Evolutionary conservation across 2,797 vertebrate species (phyloP).

Genomic region (Microcaecilia unicolor): DNA sequence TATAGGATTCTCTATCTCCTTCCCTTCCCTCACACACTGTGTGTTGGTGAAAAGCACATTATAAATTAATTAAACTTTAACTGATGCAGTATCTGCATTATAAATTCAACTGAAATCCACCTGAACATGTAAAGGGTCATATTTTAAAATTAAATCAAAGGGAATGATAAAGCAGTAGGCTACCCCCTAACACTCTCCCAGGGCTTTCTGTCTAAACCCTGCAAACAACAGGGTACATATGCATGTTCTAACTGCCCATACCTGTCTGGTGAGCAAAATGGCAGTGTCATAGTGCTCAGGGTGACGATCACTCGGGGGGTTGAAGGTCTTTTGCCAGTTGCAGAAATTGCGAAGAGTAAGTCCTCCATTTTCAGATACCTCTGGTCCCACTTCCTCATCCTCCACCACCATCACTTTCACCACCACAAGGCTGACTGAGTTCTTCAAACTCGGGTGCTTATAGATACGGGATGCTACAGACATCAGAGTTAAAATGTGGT

Average conservation of each 20-base stretch:
- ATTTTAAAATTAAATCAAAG: too few relatives aligned
- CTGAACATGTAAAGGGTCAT: too few relatives aligned
- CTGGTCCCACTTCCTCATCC: constrained; percentile 65
- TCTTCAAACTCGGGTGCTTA: constrained; percentile 87
- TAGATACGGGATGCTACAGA: constrained; percentile 81
- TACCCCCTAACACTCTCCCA: fast-evolving
- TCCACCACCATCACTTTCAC: constrained; percentile 86
- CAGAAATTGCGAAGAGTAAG: constrained; percentile 88
- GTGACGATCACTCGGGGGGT: constrained; percentile 77
- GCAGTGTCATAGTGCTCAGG: constrained; percentile 89
- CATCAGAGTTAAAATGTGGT: constrained; percentile 83
- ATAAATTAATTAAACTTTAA: too few relatives aligned
- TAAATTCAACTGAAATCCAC: too few relatives aligned
- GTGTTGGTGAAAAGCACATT: too few relatives aligned
- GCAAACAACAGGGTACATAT: too few relatives aligned
- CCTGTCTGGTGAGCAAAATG: constrained; percentile 88
- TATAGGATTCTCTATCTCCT: too few relatives aligned
- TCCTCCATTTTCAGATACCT: constrained; percentile 77
- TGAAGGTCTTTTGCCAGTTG: constrained; percentile 85
- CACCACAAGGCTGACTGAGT: constrained; percentile 78
- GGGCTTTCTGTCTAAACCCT: too few relatives aligned
- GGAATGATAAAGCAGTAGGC: too few relatives aligned
- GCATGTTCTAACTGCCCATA: too few relatives aligned
- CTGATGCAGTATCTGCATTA: too few relatives aligned
- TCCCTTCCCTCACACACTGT: too few relatives aligned